These are phyloP conservation scores for Astreopora myriophthalma DNA, from an alignment of 64 coral and sea anemone genomes.

Conservation along the genomic window DNA sequence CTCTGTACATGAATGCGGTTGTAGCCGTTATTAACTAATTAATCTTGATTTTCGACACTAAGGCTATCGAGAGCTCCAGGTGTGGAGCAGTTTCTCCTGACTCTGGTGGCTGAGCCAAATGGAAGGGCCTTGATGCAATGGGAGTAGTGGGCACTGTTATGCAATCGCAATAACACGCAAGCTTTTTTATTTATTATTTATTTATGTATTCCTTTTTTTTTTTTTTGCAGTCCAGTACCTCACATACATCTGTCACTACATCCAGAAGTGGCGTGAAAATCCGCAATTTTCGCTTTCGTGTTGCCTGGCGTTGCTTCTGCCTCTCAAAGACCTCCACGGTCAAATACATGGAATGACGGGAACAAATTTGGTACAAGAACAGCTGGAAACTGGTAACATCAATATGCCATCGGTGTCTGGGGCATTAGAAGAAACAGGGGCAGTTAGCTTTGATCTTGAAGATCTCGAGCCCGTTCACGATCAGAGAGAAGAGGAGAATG, in stretches of 20 bases:
- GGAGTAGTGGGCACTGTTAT: not conserved
- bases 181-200: too few species aligned
- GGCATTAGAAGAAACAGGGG: not conserved
- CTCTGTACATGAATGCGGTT: not conserved
- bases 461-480: too few species aligned
- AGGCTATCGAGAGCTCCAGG: not conserved
- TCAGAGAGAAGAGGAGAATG: not conserved
- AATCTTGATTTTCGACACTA: not conserved
- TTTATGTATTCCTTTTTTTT: too few species aligned
- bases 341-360: not conserved
- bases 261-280: not conserved
- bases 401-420: not conserved
- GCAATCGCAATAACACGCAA: too few species aligned
- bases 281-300: not conserved
- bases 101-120: too few species aligned
- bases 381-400: not conserved
- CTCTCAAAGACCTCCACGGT: not conserved
- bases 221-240: too few species aligned
- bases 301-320: not conserved
- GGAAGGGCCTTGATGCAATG: not conserved
- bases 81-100: not conserved
- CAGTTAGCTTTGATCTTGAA: not conserved
- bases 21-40: not conserved
- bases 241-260: too few species aligned
- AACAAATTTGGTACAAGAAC: not conserved